A percentile compares a stretch with the other conserved stretches of the same genome.
Evolutionary conservation across 2,113 vertebrate genomes (phyloP).

Genomic region (Salvelinus namaycush): DNA sequence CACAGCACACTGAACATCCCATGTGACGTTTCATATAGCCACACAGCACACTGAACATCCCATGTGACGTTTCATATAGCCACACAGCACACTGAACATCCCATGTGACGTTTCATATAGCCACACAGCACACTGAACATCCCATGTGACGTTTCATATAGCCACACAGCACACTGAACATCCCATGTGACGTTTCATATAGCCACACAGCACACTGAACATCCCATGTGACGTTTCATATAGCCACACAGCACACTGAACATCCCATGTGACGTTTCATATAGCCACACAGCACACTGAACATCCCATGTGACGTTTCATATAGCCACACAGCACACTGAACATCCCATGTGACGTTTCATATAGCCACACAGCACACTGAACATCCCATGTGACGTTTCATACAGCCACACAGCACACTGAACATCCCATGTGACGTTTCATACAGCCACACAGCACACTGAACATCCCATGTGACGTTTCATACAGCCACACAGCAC

Average conservation of each 20-base stretch:
- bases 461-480: neutral
- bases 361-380: neutral
- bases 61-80: neutral
- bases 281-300: neutral
- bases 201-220: neutral
- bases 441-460: neutral
- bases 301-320: neutral
- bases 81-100: neutral
- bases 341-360: neutral
- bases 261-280: neutral
- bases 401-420: neutral
- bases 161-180: neutral
- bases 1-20: neutral
- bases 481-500: neutral
- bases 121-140: neutral
- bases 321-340: neutral
- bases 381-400: neutral
- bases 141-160: neutral
- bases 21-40: no score
- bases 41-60: neutral
- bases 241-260: neutral
- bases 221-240: no score
- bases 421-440: neutral
- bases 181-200: neutral
- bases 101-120: neutral